Evolutionary conservation across 64 coral and sea anemone species (phyloP), one percentile per base, ranked within the genome.

Genomic region (Hydrozoanthus tunicans): DNA sequence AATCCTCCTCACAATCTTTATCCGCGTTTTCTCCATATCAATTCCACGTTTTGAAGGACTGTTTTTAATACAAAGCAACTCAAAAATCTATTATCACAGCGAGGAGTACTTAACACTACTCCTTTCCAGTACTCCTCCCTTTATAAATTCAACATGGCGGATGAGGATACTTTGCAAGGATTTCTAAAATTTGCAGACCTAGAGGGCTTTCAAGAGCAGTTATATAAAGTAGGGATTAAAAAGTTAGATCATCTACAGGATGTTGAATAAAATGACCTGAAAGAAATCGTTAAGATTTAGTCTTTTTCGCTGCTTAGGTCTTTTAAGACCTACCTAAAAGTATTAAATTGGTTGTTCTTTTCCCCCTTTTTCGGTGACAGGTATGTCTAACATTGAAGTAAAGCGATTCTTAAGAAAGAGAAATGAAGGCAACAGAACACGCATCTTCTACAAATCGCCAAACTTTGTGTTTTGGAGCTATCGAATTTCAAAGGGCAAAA

Each of bases 401-500:
- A 83, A 83, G 64, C 59, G 60, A 27, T 83, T 64, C 64, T 83
- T 83, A 83, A 83, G 53, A 83, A 66, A 83, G 64, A 83, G 60
- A 66, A 83, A 83, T 83, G 51, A 51, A 64, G 64, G 43, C 80
- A 62, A 83, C 80, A 83, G 80, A 76, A 32, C 24, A 76, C 24
- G 32, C 27, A 64, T 60, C 81, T 66, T 83, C 81, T 27, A 67
- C 61, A 83, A 67, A 20, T 20, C 20, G 81, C 65, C 81, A 83
- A 83, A 83, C 26, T 20, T 77, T 90, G 73, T 77, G 70, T 90
- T 76, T 62, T 90, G 88, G 72, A 59, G 70, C 15, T 79, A 77
- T 90, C 62, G 73, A 77, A 76, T 90, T 90, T 77, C 88, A 80
- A 91, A 92, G 91, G 58, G 55, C 57, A 54, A 92, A 92, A 92